Conservation (phyloP, 2,113 vertebrate genomes). For the Plestiodon gilberti region DNA sequence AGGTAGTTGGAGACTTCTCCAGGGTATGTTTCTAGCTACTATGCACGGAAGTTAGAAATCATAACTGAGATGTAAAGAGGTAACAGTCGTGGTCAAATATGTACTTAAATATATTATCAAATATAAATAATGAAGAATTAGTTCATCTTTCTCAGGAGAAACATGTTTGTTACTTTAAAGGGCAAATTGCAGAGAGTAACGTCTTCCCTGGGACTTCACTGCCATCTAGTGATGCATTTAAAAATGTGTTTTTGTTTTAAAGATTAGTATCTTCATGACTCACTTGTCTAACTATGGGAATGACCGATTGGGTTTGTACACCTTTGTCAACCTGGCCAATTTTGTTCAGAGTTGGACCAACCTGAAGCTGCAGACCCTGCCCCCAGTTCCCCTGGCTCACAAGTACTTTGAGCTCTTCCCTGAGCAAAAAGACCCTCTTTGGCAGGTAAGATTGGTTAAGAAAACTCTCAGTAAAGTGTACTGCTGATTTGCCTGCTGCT, state of each 20-base stretch:
- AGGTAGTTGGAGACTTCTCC: background rate
- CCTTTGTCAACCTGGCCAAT: conserved; percentile 92
- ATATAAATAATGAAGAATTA: fast-evolving
- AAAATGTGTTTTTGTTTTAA: conserved; percentile 30
- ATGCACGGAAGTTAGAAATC: background rate
- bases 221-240: conserved; percentile 62
- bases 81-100: background rate
- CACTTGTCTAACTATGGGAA: conserved; percentile 95
- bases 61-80: background rate
- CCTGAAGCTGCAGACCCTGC: conserved; percentile 90
- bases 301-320: conserved; percentile 92
- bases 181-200: background rate
- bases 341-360: conserved; percentile 94
- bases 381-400: conserved; percentile 88
- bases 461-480: background rate
- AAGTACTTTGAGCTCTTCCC: conserved; percentile 96
- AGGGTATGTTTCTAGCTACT: no score
- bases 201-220: conserved; percentile 8
- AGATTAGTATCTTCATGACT: conserved; percentile 99
- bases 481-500: background rate
- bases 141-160: fast-evolving
- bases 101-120: background rate
- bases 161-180: background rate
- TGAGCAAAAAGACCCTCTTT: conserved; percentile 92
- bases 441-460: conserved; percentile 84